phyloP scores from a whole-genome alignment of 1,140 invertebrate species.

The Penaeus indicus region DNA sequence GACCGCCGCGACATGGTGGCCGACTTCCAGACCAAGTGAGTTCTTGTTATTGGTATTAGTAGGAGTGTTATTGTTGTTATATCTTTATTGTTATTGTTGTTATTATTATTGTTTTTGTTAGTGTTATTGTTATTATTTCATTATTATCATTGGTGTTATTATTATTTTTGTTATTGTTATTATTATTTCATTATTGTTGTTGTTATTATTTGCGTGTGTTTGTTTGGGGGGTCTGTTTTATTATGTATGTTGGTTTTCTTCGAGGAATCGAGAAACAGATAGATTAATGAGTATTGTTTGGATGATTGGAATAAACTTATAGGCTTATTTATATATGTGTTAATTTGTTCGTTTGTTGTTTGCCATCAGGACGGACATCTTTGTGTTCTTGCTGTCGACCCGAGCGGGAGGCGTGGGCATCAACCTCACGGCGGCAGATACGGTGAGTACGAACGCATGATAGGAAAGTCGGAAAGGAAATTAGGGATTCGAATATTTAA shows the following conservation, averaged over 20 bases:
- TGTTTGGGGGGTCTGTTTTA: too few species aligned
- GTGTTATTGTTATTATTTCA: too few species aligned
- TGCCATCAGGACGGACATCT: slow-evolving; percentile 83
- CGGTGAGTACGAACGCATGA: slow-evolving; percentile 76
- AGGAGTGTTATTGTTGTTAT: background rate
- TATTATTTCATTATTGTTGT: slow-evolving; percentile 27
- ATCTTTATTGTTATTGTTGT: background rate
- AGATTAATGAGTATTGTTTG: too few species aligned
- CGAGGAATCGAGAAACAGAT: too few species aligned
- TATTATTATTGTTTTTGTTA: background rate
- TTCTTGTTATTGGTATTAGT: slow-evolving; percentile 5
- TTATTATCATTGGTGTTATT: background rate
- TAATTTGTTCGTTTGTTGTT: too few species aligned
- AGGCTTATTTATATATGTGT: too few species aligned
- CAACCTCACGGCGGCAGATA: slow-evolving; percentile 98
- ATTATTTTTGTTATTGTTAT: slow-evolving; percentile 21
- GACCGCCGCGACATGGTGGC: slow-evolving; percentile 93
- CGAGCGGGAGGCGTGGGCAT: slow-evolving; percentile 97
- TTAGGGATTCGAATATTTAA: too few species aligned
- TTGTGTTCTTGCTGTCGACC: slow-evolving; percentile 96
- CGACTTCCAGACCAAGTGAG: slow-evolving; percentile 85
- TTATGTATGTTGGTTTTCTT: too few species aligned
- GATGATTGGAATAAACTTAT: too few species aligned
- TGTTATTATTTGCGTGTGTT: slow-evolving; percentile 21
- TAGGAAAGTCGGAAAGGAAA: too few species aligned